Evolutionary conservation across 2,797 vertebrate species (phyloP).

Genomic region (Crax fasciolata): DNA sequence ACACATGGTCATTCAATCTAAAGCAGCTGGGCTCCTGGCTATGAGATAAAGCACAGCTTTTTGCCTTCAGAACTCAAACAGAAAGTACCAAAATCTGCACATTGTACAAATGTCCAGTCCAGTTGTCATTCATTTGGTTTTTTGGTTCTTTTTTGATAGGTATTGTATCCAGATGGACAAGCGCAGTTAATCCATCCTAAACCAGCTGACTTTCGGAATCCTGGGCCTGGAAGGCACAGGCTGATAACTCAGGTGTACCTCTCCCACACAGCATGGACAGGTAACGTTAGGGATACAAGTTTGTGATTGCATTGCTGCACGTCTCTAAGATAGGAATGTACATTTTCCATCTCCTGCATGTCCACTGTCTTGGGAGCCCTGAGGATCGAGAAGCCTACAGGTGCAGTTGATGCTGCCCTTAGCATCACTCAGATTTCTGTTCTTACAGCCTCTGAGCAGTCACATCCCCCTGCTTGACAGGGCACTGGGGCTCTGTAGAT

Average conservation of each 20-base stretch:
- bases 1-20: accelerated
- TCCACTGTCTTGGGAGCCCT: not conserved
- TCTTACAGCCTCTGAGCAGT: not conserved
- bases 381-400: not conserved
- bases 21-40: not conserved
- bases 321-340: accelerated
- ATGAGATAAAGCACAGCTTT: not conserved
- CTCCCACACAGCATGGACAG: slow-evolving; percentile 96
- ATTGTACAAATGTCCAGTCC: not conserved
- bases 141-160: slow-evolving; percentile 71
- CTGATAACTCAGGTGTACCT: slow-evolving; percentile 98
- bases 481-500: not conserved
- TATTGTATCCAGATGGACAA: slow-evolving; percentile 96
- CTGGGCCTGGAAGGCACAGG: slow-evolving; percentile 90
- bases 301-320: not conserved
- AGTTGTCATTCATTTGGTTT: not conserved
- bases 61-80: not conserved
- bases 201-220: slow-evolving; percentile 94
- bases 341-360: not conserved
- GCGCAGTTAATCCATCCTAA: slow-evolving; percentile 96
- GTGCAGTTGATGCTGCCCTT: not conserved
- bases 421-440: not conserved
- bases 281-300: slow-evolving; percentile 63
- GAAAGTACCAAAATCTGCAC: accelerated
- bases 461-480: not conserved